A percentile compares a stretch with the other conserved stretches of the same genome.
Conservation (phyloP, 2,797 vertebrate species). For the Pteronotus mesoamericanus region DNA sequence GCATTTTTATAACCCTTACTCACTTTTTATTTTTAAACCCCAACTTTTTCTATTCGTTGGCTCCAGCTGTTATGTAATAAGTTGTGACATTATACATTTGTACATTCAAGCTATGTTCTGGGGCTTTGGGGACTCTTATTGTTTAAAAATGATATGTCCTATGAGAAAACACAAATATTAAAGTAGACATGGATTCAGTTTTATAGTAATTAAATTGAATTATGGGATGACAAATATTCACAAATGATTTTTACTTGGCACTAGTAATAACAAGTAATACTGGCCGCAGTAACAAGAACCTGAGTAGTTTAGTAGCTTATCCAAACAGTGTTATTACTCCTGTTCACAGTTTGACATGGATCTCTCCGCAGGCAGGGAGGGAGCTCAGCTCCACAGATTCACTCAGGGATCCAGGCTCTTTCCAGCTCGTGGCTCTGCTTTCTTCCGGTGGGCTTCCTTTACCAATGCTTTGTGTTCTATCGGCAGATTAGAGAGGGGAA, state of each 20-base stretch:
- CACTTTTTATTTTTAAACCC: background rate
- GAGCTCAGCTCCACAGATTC: background rate
- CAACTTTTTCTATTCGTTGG: background rate
- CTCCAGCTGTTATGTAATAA: background rate
- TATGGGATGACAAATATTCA: background rate
- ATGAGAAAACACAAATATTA: background rate
- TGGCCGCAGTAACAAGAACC: background rate
- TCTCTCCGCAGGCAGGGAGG: background rate
- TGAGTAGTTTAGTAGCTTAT: background rate
- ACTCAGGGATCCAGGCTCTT: background rate
- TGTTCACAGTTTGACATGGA: accelerated
- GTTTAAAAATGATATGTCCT: background rate
- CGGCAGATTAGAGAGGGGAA: background rate
- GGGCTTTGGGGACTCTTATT: background rate
- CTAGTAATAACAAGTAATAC: background rate
- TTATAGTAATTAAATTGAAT: background rate
- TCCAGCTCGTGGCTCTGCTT: background rate
- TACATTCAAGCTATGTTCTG: background rate
- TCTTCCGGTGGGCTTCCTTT: background rate
- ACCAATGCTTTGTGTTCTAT: background rate
- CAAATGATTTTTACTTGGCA: background rate
- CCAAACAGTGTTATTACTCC: background rate
- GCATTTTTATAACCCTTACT: slow-evolving; percentile 15
- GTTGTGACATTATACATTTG: background rate
- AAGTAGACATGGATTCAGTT: background rate